Base-by-base conservation (phyloP, 2,113 vertebrate species). In the Eurypyga helias region DNA sequence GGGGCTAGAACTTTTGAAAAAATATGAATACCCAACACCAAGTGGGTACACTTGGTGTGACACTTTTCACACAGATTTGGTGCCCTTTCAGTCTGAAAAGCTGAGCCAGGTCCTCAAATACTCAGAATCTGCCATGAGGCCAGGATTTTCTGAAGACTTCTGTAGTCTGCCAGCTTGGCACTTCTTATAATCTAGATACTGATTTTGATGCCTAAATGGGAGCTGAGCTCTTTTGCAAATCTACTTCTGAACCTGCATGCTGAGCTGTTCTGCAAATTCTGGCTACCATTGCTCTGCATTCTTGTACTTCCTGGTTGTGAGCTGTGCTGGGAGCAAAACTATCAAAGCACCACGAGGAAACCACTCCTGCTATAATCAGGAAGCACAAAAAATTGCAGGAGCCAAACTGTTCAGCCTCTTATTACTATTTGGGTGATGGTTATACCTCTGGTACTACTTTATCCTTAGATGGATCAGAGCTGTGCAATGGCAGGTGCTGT, bases 251-350 rank as follows among this genome's bases (percentile, higher is more conserved):
- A 89, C 0, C 0, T 96, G 96, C 90, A 67, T 19, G 89, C 89
- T 89, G 95, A 97, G 94, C 89, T 93, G 61, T 72, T 97, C 95
- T 97, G 97, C 95, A 97, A 87, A 97, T 87, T 76, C 92, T 97
- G 92, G 86, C 90, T 95, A 82, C 91, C 91, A 31, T 79, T 67
- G 80, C 94, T 87, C 86, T 90, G 72, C 90, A 91, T 92, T 93
- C 95, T 95, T 91, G 49, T 72, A 85, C 94, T 97, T 97, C 90
- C 97, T 96, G 86, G 94, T 96, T 96, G 64, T 4, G 72, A 96
- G 90, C 89, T 94, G 94, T 89, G 94, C 94, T 95, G 95, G 89
- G 89, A 96, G 96, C 92, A 95, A 95, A 96, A 97, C 77, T 96
- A 95, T 92, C 95, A 95, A 93, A 97, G 94, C 91, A 89, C 95